Base-by-base conservation (phyloP, 1,140 invertebrate species). In the Drosophila trapezifrons region DNA sequence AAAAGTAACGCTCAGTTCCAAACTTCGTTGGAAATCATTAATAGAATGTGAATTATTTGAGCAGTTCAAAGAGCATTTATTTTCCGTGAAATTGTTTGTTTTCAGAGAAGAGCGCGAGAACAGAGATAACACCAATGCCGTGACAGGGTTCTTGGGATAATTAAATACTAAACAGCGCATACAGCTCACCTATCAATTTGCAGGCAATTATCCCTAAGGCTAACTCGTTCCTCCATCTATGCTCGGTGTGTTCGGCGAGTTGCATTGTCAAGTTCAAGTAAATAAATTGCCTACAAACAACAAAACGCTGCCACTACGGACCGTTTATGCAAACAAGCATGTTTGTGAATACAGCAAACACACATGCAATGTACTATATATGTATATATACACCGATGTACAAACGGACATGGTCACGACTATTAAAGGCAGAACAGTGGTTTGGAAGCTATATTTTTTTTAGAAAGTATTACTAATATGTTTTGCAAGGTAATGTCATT, bases 241-340 rank as follows among this genome's bases (percentile, higher is more conserved):
- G 69, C 42, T 56, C n/a, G 29, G 51, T n/a, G 32, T 76, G 40
- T 64, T 75, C 58, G 69, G 46, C 62, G 52, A 66, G 71, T 76
- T 82, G 65, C 75, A 87, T 82, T 72, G 83, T 74, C 82, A 85
- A 85, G 82, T 87, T 85, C 82, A 87, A 85, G 82, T 82, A 76
- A 87, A 87, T 79, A 74, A 78, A 78, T 66, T 73, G 75, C 63
- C 63, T 75, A 45, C 38, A 29, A 72, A 29, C 40, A 58, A 54
- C 71, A 62, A 7, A 35, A 12, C 10, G 32, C 17, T 54, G 56
- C 25, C 37, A 32, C 47, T 42, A 29, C 43, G 43, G n/a, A 37
- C 35, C 56, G 74, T 71, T 77, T 76, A 76, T 77, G 73, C 73
- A 76, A 76, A 76, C 62, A 76, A 76, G 56, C 55, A 69, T 60